Conservation (phyloP, 2,797 vertebrate genomes). For the Lophius americanus region DNA sequence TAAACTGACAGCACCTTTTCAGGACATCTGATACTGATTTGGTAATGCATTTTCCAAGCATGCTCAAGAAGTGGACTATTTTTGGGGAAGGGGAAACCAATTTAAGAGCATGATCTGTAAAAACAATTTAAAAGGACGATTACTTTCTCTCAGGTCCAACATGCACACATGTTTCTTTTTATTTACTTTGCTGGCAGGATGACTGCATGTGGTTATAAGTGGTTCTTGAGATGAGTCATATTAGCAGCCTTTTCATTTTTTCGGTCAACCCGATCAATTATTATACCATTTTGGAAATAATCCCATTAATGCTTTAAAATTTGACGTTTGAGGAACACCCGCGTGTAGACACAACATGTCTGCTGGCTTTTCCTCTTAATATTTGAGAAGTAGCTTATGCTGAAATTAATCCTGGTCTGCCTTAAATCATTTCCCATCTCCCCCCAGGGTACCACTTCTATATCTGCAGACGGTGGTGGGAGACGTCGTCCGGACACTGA, state of each 20-base stretch:
- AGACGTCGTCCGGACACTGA: conserved; percentile 88
- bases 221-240: conserved; percentile 33
- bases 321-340: conserved; percentile 1
- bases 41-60: not conserved
- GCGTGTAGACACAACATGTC: conserved; percentile 1
- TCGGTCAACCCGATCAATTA: conserved; percentile 10
- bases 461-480: conserved; percentile 88
- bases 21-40: not conserved
- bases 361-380: too few species aligned
- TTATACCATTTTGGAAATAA: not conserved
- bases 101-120: conserved; percentile 38
- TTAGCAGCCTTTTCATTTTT: conserved; percentile 9
- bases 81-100: conserved; percentile 7
- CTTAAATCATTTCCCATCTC: conserved; percentile 14
- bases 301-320: not conserved
- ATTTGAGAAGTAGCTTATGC: too few species aligned
- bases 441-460: conserved; percentile 88
- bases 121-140: conserved; percentile 31
- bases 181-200: conserved; percentile 17
- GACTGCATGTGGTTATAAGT: conserved; percentile 28
- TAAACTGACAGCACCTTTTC: not conserved
- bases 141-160: conserved; percentile 8
- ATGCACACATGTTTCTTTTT: conserved; percentile 27
- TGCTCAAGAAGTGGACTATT: not conserved
- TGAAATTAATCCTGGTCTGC: conserved; percentile 9